Base-by-base conservation (phyloP, 2,888 invertebrate species). In the Steromphala cineraria region DNA sequence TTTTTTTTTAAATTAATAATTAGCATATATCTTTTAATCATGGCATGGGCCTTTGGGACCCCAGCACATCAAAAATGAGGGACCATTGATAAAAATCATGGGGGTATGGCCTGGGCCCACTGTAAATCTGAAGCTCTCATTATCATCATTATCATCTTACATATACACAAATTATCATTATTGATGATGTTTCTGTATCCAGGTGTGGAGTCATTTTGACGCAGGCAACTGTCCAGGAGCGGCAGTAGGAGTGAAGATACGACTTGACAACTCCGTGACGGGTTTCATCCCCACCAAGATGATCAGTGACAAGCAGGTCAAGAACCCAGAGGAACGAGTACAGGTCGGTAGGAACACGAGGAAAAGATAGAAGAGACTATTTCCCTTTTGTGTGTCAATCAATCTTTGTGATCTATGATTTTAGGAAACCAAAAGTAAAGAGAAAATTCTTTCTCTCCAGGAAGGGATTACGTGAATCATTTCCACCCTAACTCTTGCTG, bases 161-260 rank as follows among this genome's bases (percentile, higher is more conserved):
- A n/a, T n/a, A n/a, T n/a, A n/a, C n/a, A n/a, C n/a, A n/a, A n/a
- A n/a, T n/a, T n/a, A n/a, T n/a, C n/a, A n/a, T n/a, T n/a, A n/a
- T n/a, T n/a, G n/a, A n/a, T n/a, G n/a, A n/a, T n/a, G 5, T 56
- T 13, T 19, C 4, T 53, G 21, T 24, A 75, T 83, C 0, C 82
- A 94, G 94, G 98, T 99, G 75, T 99, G 99, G 99, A 98, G 97
- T 94, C 99, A 99, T 94, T 99, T 99, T 94, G 99, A 99, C 94
- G 97, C 97, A 0, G 97, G 97, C 40, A 93, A 92, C 53, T 99
- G 99, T 94, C 98, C 98, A 0, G 99, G 99, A 0, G 97, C 98
- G 92, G 97, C 99, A 0, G 97, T 97, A 0, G 99, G 99, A 0
- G 96, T 99, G 0, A 95, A 97, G 82, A 94, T 98, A 56, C 95